These are phyloP conservation scores for Karalla daura DNA, from an alignment of 2,797 vertebrate species.

Conservation along the genomic window DNA sequence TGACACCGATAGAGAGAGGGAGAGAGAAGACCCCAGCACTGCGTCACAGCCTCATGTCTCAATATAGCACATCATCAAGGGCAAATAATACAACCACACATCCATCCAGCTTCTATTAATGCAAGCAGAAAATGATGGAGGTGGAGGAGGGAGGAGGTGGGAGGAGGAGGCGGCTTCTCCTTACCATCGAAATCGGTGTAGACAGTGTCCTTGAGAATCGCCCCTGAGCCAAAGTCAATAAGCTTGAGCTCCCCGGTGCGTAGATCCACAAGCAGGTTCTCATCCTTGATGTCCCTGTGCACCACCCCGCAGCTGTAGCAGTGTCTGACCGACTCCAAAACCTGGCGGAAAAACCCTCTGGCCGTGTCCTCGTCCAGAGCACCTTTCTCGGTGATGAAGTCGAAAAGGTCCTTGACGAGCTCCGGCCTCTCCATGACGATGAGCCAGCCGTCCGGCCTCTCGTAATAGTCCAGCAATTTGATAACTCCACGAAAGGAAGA, in stretches of 20 bases:
- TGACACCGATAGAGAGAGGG: too few species aligned
- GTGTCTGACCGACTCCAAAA: conserved; percentile 94
- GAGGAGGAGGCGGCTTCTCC: neutral
- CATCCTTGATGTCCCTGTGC: conserved; percentile 97
- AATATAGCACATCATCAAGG: conserved; percentile 73
- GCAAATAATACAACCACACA: conserved; percentile 40
- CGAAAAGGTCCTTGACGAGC: conserved; percentile 95
- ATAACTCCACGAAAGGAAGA: conserved; percentile 93
- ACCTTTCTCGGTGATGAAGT: conserved; percentile 98
- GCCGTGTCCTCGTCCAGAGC: conserved; percentile 94
- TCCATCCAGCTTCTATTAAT: too few species aligned
- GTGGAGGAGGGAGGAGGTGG: too few species aligned
- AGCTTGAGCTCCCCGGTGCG: conserved; percentile 95
- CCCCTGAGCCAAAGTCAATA: conserved; percentile 97
- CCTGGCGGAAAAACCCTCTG: conserved; percentile 93
- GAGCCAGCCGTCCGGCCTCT: conserved; percentile 93
- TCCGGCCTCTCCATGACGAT: conserved; percentile 96
- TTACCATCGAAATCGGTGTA: conserved; percentile 98
- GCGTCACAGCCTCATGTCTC: conserved; percentile 81
- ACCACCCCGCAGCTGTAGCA: conserved; percentile 96
- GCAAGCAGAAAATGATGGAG: too few species aligned
- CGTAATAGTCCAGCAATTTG: conserved; percentile 96
- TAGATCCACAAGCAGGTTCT: conserved; percentile 96
- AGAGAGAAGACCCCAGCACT: too few species aligned
- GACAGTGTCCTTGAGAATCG: conserved; percentile 97